These are phyloP conservation scores for Amphiprion percula DNA, from an alignment of 2,113 vertebrate species.

Conservation along the genomic window DNA sequence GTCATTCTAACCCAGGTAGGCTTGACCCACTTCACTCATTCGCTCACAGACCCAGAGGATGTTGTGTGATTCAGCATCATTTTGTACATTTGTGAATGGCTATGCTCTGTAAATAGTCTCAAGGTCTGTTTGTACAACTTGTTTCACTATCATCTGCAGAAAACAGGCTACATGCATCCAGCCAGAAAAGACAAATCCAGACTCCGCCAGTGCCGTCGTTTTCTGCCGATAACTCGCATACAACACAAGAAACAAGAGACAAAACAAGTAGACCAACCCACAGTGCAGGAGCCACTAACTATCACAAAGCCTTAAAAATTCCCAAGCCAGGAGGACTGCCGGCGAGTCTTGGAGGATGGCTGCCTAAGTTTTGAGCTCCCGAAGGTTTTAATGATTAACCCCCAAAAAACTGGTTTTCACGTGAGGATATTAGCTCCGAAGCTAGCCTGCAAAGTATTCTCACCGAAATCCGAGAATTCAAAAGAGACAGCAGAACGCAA, in stretches of 20 bases:
- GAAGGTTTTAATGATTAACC: too few species aligned
- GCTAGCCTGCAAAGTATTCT: too few species aligned
- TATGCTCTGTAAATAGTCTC: not conserved
- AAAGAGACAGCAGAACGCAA: too few species aligned
- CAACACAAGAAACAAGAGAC: constrained; percentile 70
- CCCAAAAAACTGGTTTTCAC: too few species aligned
- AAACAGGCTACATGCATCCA: constrained; percentile 15
- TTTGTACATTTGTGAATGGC: not conserved
- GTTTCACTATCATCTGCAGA: constrained; percentile 46
- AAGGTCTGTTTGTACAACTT: not conserved
- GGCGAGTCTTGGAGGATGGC: too few species aligned
- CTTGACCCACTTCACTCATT: not conserved
- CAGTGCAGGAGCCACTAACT: constrained; percentile 64
- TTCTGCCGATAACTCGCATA: constrained; percentile 53
- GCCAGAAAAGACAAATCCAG: constrained; percentile 27
- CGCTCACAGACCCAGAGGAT: not conserved
- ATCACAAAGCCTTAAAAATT: constrained; percentile 28
- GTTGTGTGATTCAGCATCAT: constrained; percentile 5
- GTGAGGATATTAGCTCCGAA: too few species aligned
- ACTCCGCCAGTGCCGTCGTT: constrained; percentile 15
- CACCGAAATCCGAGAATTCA: too few species aligned
- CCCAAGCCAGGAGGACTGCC: constrained; percentile 1
- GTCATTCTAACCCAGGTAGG: constrained; percentile 62
- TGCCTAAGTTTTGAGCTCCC: too few species aligned
- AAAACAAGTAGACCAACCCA: constrained; percentile 73